Base-by-base conservation (phyloP, 2,113 vertebrate species). In the Chiloscyllium plagiosum region DNA sequence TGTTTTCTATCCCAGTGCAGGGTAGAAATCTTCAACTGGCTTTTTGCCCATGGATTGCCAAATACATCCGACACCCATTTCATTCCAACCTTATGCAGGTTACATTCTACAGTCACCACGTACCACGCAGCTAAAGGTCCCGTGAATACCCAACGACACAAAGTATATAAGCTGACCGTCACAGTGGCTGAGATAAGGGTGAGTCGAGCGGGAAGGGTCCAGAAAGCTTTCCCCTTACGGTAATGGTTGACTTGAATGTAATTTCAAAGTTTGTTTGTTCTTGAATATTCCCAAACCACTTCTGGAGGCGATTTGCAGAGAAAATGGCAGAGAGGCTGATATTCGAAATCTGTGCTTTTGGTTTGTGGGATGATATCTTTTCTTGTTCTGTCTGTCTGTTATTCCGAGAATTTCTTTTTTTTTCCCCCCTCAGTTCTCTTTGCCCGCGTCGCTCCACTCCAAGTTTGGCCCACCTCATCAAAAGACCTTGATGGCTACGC, bases 321-420 rank as follows among this genome's bases (percentile, higher is more conserved):
- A 61, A 29, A 56, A 65, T 33, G 52, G 86, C 13, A 33, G 29
- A 33, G 56, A n/a, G n/a, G 15, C 26, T 65, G 65, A 92, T 15
- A 92, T 65, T 65, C 65, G 52, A 19, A 65, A 65, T 65, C 87
- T n/a, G 87, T n/a, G 56, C n/a, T 92, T 92, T 65, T 20, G 65
- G 87, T 92, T 92, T 61, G 52, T 92, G 87, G 87, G 87, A 29
- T 61, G 87, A 33, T 65, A 61, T 61, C 26, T 90, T n/a, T 90
- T 65, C n/a, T 65, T 19, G 56, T 24, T 19, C 50, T n/a, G 52
- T 90, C 52, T 33, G 29, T 33, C 42, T 19, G 56, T 65, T 65
- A 92, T 65, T 92, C 65, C 52, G 17, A 56, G 52, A 89, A 19
- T 92, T n/a, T 92, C 65, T 65, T 90, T 89, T 12, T 47, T 47